Evolutionary conservation across 2,888 invertebrate genomes (phyloP).

Genomic region (Rotaria sp.): DNA sequence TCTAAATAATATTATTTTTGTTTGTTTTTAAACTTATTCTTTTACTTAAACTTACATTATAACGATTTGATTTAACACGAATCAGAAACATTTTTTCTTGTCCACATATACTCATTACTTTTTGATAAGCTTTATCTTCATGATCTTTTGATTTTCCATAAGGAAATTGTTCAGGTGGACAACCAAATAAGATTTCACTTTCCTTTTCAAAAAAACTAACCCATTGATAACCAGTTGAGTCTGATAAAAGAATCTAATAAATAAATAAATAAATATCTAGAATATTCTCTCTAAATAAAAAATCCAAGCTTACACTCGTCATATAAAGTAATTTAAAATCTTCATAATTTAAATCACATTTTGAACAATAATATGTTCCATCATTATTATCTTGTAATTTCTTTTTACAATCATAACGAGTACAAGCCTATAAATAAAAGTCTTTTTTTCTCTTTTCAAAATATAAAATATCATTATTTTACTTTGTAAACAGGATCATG

Average conservation of each 20-base stretch:
- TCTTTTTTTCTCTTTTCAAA: background rate
- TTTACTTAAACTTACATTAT: background rate
- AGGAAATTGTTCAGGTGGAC: background rate
- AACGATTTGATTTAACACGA: background rate
- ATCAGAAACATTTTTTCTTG: background rate
- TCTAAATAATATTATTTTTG: background rate
- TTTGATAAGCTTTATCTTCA: background rate
- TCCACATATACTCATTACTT: background rate
- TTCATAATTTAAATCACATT: background rate
- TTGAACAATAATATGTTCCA: background rate
- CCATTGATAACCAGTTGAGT: slow-evolving; percentile 15
- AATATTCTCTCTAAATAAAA: too few relatives aligned
- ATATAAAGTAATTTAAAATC: background rate
- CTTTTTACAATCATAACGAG: background rate
- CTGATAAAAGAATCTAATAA: background rate
- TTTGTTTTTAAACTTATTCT: background rate
- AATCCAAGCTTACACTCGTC: background rate
- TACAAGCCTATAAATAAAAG: background rate
- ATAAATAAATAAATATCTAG: too few relatives aligned
- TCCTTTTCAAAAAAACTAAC: background rate
- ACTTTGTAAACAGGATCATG: slow-evolving; percentile 2
- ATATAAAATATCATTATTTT: background rate
- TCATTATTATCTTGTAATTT: slow-evolving; percentile 9
- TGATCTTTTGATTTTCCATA: background rate
- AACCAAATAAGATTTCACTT: background rate